These are phyloP conservation scores for Morinoia aosen DNA, from an alignment of 2,888 invertebrate species.

Conservation along the genomic window DNA sequence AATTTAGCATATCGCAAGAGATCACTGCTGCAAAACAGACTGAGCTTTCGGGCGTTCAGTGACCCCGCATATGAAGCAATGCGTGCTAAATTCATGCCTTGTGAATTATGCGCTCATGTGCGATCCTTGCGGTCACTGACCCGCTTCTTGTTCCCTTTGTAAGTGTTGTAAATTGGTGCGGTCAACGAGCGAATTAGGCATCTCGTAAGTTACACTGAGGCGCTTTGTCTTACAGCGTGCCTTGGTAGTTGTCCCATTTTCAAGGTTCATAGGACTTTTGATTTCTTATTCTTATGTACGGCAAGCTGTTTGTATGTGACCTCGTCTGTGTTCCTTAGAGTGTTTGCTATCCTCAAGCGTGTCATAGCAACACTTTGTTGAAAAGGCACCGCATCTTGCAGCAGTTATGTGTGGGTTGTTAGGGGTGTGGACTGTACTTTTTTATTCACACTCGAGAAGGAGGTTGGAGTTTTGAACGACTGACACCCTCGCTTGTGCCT, in stretches of 20 bases:
- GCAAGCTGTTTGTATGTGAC: neutral
- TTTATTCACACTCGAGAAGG: neutral
- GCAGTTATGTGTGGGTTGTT: neutral
- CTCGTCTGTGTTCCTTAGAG: neutral
- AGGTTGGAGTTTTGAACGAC: neutral
- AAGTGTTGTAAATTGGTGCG: neutral
- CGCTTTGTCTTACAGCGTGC: too few relatives aligned
- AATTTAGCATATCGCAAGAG: neutral
- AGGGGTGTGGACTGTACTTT: neutral
- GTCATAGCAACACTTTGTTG: neutral
- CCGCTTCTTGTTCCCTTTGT: neutral
- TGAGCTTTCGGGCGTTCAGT: neutral
- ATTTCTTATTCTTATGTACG: neutral
- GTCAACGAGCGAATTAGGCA: neutral
- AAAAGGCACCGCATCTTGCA: neutral
- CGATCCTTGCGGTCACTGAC: neutral
- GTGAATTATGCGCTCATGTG: neutral
- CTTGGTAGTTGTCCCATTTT: too few relatives aligned
- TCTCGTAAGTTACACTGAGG: too few relatives aligned
- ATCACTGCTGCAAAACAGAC: neutral
- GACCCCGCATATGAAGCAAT: neutral
- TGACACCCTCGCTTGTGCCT: neutral
- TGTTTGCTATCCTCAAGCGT: neutral
- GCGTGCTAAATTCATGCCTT: neutral
- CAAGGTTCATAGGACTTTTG: neutral